Conservation (phyloP, 2,888 invertebrate genomes). For the Geotrupes spiniger region DNA sequence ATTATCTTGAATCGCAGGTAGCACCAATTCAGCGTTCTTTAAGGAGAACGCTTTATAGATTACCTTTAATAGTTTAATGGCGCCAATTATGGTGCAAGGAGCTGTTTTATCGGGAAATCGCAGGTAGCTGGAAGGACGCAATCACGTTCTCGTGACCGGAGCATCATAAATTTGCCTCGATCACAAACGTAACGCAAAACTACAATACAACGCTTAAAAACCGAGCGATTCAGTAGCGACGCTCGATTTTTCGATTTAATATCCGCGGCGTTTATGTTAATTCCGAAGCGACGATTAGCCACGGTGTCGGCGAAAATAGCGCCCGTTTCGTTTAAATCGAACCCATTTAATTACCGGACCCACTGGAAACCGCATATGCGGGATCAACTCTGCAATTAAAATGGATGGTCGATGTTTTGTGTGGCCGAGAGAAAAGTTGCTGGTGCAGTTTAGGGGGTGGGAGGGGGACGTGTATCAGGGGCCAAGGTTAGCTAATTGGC, state of each 20-base stretch:
- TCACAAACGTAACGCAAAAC: slow-evolving; percentile 6
- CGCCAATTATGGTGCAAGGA: slow-evolving; percentile 38
- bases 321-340: slow-evolving; percentile 17
- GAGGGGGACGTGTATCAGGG: slow-evolving; percentile 30
- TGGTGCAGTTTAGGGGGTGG: slow-evolving; percentile 23
- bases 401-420: slow-evolving; percentile 18
- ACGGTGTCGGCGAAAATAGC: slow-evolving; percentile 5
- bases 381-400: slow-evolving; percentile 15
- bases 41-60: slow-evolving; percentile 33
- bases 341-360: slow-evolving; percentile 15
- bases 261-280: no score
- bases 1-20: slow-evolving; percentile 32
- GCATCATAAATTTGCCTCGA: slow-evolving; percentile 31
- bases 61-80: slow-evolving; percentile 41
- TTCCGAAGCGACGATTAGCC: no score
- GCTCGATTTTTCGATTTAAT: no score
- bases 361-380: slow-evolving; percentile 17
- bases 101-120: slow-evolving; percentile 37
- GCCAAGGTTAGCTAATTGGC: slow-evolving; percentile 42
- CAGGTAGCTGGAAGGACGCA: slow-evolving; percentile 36
- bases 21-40: slow-evolving; percentile 30
- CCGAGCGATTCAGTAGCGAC: no score
- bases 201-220: no score
- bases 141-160: slow-evolving; percentile 39
- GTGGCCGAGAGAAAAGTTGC: slow-evolving; percentile 18